A percentile compares a stretch with the other conserved stretches of the same genome.
phyloP scores from a whole-genome alignment of 2,113 vertebrate genomes.

The Rattus rattus region DNA sequence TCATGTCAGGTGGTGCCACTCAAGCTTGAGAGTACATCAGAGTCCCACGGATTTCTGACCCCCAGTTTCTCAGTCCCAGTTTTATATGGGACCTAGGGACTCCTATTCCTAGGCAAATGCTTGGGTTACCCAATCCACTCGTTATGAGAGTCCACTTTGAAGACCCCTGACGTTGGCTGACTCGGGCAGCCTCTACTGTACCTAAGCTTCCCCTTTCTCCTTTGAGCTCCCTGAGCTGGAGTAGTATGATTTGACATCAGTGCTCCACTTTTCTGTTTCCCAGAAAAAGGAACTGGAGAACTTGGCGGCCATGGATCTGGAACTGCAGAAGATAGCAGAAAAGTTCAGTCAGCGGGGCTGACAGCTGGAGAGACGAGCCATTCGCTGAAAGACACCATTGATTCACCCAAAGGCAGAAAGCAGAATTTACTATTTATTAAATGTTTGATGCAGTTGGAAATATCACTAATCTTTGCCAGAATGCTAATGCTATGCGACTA shows the following conservation, averaged over 20 bases:
- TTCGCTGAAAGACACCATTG: slow-evolving; percentile 73
- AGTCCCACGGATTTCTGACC: not conserved
- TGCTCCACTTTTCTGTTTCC: slow-evolving; percentile 58
- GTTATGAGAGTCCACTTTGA: not conserved
- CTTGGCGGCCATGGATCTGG: slow-evolving; percentile 93
- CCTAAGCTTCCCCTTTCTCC: not conserved
- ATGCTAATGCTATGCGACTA: slow-evolving; percentile 85
- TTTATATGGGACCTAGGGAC: not conserved
- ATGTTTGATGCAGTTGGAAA: slow-evolving; percentile 79
- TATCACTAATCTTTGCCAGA: slow-evolving; percentile 86
- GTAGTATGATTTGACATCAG: not conserved
- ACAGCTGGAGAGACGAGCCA: slow-evolving; percentile 59
- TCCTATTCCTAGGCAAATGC: not conserved
- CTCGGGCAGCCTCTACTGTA: not conserved
- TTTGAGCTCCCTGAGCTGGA: not conserved
- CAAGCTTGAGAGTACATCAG: not conserved
- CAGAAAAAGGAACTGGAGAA: slow-evolving; percentile 94
- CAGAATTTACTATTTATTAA: slow-evolving; percentile 81
- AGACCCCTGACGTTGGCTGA: not conserved
- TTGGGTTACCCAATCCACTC: not conserved
- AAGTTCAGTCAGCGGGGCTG: slow-evolving; percentile 88
- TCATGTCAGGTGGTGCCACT: not conserved
- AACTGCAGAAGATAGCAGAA: slow-evolving; percentile 93
- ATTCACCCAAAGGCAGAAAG: slow-evolving; percentile 81
- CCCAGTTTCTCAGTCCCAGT: not conserved